A percentile compares a stretch with the other conserved stretches of the same genome.
Conservation (phyloP, 2,113 vertebrate genomes). For the Turdus rufiventris region DNA sequence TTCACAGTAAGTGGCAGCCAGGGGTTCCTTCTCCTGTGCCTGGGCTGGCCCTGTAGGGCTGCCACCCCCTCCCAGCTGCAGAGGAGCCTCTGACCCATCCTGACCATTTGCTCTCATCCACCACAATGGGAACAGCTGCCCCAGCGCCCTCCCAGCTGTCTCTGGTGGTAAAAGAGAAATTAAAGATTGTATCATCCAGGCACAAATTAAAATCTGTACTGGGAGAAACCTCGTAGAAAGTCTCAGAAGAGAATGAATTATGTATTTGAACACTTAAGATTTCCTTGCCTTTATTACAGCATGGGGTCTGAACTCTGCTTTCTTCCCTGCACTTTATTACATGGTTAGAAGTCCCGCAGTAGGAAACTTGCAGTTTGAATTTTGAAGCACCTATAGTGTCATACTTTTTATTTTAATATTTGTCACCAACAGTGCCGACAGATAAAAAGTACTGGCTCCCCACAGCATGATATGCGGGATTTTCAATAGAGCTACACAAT, state of each 20-base stretch:
- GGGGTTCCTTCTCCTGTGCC: neutral
- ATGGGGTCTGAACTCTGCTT: constrained; percentile 70
- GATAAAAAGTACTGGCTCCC: constrained; percentile 67
- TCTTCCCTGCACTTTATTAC: constrained; percentile 69
- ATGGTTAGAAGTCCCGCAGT: constrained; percentile 71
- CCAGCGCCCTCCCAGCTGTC: neutral
- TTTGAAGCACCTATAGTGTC: constrained; percentile 71
- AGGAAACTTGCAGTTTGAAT: constrained; percentile 68
- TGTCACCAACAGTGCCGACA: constrained; percentile 63
- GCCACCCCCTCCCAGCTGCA: neutral
- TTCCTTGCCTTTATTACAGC: constrained; percentile 67
- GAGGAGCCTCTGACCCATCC: neutral
- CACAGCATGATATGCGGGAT: constrained; percentile 39
- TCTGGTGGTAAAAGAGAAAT: neutral
- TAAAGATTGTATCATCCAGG: neutral
- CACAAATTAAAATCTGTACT: constrained; percentile 67
- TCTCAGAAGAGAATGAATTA: constrained; percentile 68
- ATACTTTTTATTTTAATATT: constrained; percentile 69
- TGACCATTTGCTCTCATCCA: neutral
- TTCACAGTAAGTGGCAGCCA: neutral
- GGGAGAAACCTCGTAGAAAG: constrained; percentile 32
- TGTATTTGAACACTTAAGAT: constrained; percentile 70
- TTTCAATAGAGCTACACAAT: constrained; percentile 63
- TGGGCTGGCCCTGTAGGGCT: neutral
- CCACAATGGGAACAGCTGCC: neutral